Evolutionary conservation across 2,797 vertebrate species (phyloP), one percentile per base, ranked within the genome.

Genomic region (Amblyraja radiata): DNA sequence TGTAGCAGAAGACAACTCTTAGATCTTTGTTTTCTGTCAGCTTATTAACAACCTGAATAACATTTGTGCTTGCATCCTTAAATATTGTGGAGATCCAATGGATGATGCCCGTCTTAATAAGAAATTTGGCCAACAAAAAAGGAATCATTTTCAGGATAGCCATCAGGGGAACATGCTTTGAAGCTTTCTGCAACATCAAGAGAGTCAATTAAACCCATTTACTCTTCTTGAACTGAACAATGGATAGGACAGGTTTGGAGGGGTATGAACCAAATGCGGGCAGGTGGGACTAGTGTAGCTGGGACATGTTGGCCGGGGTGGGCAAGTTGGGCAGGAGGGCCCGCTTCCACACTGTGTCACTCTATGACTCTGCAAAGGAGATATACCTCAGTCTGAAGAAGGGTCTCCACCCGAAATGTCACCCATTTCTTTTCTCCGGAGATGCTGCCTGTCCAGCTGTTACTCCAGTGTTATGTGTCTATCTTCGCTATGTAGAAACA

Each of bases 121-220:
- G 94, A 90, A 97, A 94, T 0, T 96, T 0, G 6, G 96, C 96
- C 16, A 98, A 8, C 96, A 97, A 97, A n/a, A 94, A 94, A 0
- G 97, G 97, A 91, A 97, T 95, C 93, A 98, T 94, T 95, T 98
- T 98, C n/a, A 98, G 94, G 8, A 95, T 88, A 0, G 96, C 97
- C 94, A 98, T 93, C 63, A 96, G 96, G 6, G 96, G 95, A 0
- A 96, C 96, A 88, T 97, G 96, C 86, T 95, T 96, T 0, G 97
- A 96, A 6, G 96, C 96, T 93, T 97, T 8, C 98, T 98, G 94
- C n/a, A 1, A 4, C 54, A 28, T 46, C 8, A 63, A 93, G 16
- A 61, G 36, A 28, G 74, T 46, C 8, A 63, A 65, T 2, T 88
- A 0, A 32, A n/a, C 14, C 61, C 28, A 88, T 32, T 88, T 88